Percentiles rank a stretch among this genome's conserved stretches.
Conservation (phyloP, 2,113 vertebrate genomes). For the Prunella himalayana region DNA sequence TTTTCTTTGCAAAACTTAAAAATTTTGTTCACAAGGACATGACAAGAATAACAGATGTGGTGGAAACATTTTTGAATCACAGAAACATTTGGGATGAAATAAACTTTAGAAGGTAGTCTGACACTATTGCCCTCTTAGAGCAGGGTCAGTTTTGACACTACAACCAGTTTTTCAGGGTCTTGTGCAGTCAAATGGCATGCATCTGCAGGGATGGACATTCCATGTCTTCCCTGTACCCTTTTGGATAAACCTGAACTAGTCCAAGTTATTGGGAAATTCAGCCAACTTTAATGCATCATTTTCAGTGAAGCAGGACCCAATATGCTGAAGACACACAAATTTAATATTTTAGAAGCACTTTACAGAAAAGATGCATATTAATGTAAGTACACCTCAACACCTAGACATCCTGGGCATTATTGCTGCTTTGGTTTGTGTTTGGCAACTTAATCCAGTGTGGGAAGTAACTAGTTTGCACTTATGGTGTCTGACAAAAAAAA, state of each 20-base stretch:
- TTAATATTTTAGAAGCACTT: not conserved
- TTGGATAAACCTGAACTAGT: not conserved
- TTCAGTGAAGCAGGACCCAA: not conserved
- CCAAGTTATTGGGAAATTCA: not conserved
- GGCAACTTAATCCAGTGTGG: not conserved
- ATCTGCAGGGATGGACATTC: not conserved
- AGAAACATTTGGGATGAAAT: not conserved
- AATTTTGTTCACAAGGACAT: not conserved
- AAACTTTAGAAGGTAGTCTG: not conserved
- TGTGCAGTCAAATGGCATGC: not conserved
- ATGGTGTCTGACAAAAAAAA: not conserved
- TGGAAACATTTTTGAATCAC: not conserved
- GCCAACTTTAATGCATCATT: not conserved
- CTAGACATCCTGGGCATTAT: not conserved
- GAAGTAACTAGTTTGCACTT: not conserved
- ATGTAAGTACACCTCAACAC: not conserved
- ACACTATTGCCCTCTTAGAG: not conserved
- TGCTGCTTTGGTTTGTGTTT: not conserved
- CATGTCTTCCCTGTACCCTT: not conserved
- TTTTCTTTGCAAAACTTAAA: not conserved
- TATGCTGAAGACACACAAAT: not conserved
- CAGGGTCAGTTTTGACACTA: not conserved
- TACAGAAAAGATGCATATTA: not conserved
- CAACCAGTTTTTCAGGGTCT: accelerated
- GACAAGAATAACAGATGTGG: not conserved